Conservation (phyloP, 2,888 invertebrate genomes). For the Drosophila demipolita region DNA sequence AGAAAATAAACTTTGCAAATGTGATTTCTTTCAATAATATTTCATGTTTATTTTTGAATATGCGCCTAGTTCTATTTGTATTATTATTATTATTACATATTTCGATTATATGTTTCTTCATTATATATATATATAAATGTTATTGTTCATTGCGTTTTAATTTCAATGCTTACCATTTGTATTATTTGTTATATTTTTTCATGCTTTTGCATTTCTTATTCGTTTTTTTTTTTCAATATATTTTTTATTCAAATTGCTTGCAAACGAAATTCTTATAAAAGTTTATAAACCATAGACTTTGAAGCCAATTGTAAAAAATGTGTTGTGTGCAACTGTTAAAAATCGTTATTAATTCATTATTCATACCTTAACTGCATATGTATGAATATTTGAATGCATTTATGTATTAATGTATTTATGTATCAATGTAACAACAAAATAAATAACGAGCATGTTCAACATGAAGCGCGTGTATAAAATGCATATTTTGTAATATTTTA, state of each 20-base stretch:
- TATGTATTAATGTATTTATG: slow-evolving; percentile 31
- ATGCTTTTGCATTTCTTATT: slow-evolving; percentile 19
- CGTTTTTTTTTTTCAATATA: slow-evolving; percentile 28
- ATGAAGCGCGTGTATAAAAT: slow-evolving; percentile 73
- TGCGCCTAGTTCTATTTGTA: slow-evolving; percentile 80
- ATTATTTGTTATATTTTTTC: slow-evolving; percentile 35
- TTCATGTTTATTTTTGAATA: slow-evolving; percentile 79
- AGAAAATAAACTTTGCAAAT: not conserved
- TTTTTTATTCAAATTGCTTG: slow-evolving; percentile 61
- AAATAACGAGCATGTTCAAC: slow-evolving; percentile 71
- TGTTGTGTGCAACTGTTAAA: slow-evolving; percentile 54
- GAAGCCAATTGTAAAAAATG: slow-evolving; percentile 61
- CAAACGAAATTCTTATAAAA: slow-evolving; percentile 65
- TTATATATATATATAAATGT: slow-evolving; percentile 69
- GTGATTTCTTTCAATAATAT: slow-evolving; percentile 72
- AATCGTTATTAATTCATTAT: slow-evolving; percentile 29
- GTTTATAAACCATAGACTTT: slow-evolving; percentile 47
- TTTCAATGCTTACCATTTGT: slow-evolving; percentile 56
- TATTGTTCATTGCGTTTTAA: slow-evolving; percentile 73
- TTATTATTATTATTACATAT: slow-evolving; percentile 55
- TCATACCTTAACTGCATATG: slow-evolving; percentile 50
- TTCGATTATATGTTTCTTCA: slow-evolving; percentile 73
- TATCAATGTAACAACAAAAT: slow-evolving; percentile 59
- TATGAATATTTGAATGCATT: slow-evolving; percentile 42
- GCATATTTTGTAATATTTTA: slow-evolving; percentile 49